Percentiles rank a stretch among this genome's conserved stretches.
Conservation (phyloP, 2,888 invertebrate genomes). For the Diloba caeruleocephala region DNA sequence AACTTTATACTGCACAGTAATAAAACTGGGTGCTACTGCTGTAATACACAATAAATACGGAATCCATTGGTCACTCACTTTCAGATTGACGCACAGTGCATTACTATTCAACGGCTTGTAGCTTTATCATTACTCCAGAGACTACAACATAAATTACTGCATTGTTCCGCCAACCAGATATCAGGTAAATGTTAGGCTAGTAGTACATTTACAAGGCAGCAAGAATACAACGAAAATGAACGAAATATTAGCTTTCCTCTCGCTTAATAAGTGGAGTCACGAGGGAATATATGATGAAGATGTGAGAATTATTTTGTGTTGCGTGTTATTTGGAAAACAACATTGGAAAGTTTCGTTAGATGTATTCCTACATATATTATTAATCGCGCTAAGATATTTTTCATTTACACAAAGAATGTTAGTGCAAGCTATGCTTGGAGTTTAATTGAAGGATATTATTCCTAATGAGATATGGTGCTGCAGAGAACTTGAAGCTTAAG, state of each 20-base stretch:
- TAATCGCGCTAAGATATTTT: too few relatives aligned
- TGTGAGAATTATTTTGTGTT: constrained; percentile 11
- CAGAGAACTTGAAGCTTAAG: too few relatives aligned
- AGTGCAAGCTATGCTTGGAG: too few relatives aligned
- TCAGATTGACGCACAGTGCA: constrained; percentile 64
- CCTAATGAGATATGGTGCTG: too few relatives aligned
- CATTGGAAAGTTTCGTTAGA: background rate
- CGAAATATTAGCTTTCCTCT: constrained; percentile 17
- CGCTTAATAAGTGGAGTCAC: constrained; percentile 27
- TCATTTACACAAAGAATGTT: too few relatives aligned
- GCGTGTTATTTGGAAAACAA: background rate
- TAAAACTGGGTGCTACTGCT: constrained; percentile 3
- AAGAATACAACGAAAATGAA: constrained; percentile 17
- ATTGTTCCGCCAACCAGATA: constrained; percentile 64
- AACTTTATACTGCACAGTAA: background rate
- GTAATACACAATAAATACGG: constrained; percentile 12
- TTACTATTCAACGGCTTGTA: constrained; percentile 72
- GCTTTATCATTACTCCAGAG: constrained; percentile 73
- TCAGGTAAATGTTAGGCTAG: constrained; percentile 38
- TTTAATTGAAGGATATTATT: too few relatives aligned
- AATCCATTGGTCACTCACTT: constrained; percentile 57
- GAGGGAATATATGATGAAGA: constrained; percentile 5
- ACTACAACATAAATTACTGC: constrained; percentile 70
- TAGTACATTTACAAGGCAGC: constrained; percentile 21
- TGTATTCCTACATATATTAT: too few relatives aligned